Evolutionary conservation across 1,140 invertebrate species (phyloP).

Genomic region (Euura saliciscinereae): DNA sequence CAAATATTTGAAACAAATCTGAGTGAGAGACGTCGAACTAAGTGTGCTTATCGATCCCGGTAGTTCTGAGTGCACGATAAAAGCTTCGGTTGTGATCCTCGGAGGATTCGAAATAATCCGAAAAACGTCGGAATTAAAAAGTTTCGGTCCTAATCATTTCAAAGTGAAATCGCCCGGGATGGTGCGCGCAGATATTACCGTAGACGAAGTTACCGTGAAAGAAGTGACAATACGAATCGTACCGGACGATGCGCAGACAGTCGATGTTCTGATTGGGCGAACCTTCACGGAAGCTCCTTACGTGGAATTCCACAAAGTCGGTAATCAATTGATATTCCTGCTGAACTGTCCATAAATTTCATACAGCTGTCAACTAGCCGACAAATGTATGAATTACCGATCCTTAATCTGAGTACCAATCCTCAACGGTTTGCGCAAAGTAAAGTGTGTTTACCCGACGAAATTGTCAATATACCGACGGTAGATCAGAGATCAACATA

Average conservation of each 20-base stretch:
- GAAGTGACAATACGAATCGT: conserved; percentile 11
- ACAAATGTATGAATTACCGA: conserved; percentile 1
- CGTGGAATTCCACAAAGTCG: conserved; percentile 17
- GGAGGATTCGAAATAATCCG: neutral
- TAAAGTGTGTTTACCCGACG: neutral
- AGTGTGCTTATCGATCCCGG: no score
- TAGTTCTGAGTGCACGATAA: conserved; percentile 13
- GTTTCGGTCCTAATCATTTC: conserved; percentile 15
- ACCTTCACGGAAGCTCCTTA: conserved; percentile 11
- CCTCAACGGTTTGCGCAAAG: neutral
- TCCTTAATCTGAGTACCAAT: neutral
- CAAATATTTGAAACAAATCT: conserved; percentile 8
- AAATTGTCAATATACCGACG: neutral
- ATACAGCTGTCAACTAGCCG: neutral
- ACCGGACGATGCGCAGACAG: conserved; percentile 12
- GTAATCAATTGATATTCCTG: neutral
- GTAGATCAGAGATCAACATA: neutral
- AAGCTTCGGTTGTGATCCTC: neutral
- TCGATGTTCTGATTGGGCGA: neutral
- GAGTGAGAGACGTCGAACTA: neutral
- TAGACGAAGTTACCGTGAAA: conserved; percentile 9
- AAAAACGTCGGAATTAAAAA: neutral
- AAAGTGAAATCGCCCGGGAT: conserved; percentile 11
- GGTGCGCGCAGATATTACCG: neutral
- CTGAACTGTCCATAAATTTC: neutral